Conservation (phyloP, 2,113 vertebrate species). For the Columba livia region DNA sequence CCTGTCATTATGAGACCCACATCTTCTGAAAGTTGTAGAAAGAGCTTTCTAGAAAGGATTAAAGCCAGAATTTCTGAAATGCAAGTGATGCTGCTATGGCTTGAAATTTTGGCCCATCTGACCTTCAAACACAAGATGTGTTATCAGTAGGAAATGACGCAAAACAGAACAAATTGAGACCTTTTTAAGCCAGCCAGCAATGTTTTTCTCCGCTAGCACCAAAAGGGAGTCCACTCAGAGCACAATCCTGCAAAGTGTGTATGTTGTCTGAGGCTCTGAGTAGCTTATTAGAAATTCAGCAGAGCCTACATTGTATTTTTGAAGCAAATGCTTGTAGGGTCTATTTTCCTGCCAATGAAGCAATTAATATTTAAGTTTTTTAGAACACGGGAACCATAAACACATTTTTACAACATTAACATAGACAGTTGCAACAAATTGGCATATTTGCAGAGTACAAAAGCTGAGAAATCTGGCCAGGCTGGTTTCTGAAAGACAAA, state of each 20-base stretch:
- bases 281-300: not conserved
- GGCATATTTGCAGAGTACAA: not conserved
- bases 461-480: slow-evolving; percentile 50
- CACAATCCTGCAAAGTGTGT: not conserved
- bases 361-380: not conserved
- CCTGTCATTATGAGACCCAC: not conserved
- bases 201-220: not conserved
- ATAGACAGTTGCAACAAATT: not conserved
- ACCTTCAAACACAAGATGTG: not conserved
- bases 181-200: not conserved
- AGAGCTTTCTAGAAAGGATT: not conserved
- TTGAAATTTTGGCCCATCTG: not conserved
- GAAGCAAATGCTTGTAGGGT: not conserved
- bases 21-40: not conserved
- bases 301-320: not conserved
- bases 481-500: slow-evolving; percentile 37
- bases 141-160: not conserved
- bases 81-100: not conserved
- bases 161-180: not conserved
- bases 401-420: not conserved
- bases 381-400: not conserved
- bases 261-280: not conserved
- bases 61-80: not conserved
- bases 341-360: not conserved
- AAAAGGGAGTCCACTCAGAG: not conserved